Evolutionary conservation across 2,797 vertebrate genomes (phyloP).

Genomic region (Otolemur crassicaudatus): DNA sequence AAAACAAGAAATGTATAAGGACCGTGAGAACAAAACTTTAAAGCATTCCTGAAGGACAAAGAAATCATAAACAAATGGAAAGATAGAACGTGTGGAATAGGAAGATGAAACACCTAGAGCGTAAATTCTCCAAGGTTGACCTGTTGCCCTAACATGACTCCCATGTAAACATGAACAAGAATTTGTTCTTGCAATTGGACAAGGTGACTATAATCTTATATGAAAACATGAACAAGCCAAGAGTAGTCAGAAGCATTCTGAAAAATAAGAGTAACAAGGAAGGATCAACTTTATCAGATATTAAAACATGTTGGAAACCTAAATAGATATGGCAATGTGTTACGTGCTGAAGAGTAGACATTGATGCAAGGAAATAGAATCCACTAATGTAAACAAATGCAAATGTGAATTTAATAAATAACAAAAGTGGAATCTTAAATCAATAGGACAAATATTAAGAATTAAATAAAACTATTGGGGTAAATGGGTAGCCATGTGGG

Average conservation of each 20-base stretch:
- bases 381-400: neutral
- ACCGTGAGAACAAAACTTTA: neutral
- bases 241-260: neutral
- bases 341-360: neutral
- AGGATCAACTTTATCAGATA: neutral
- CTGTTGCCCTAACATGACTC: neutral
- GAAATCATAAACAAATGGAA: neutral
- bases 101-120: neutral
- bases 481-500: neutral
- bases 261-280: neutral
- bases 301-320: neutral
- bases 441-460: neutral
- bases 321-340: neutral
- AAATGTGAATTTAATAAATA: neutral
- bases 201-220: neutral
- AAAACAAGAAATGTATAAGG: neutral
- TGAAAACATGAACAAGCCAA: neutral
- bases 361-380: neutral
- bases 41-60: neutral
- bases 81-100: neutral
- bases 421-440: neutral
- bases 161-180: neutral
- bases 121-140: neutral
- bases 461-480: neutral
- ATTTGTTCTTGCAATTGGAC: constrained; percentile 6